phyloP scores from a whole-genome alignment of 1,140 invertebrate species.

The Mya arenaria region DNA sequence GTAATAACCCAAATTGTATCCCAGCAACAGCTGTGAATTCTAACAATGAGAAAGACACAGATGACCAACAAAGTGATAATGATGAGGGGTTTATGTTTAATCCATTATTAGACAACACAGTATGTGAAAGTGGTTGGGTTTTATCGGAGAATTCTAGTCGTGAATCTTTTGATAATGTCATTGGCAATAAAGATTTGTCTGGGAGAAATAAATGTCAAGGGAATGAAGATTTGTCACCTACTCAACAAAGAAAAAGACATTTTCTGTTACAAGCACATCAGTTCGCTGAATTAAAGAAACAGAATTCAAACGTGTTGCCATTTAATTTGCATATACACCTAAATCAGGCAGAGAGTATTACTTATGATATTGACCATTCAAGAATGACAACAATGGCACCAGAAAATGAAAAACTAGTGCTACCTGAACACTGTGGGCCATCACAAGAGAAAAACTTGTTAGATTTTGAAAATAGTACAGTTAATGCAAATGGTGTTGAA shows the following conservation, averaged over 20 bases:
- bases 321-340: conserved; percentile 49
- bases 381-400: too few species aligned
- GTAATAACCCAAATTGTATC: background rate
- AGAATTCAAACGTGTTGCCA: conserved; percentile 22
- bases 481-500: conserved; percentile 14
- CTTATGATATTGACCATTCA: too few species aligned
- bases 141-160: background rate
- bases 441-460: background rate
- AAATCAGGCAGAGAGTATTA: background rate
- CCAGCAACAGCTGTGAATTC: background rate
- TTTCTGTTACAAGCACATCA: conserved; percentile 35
- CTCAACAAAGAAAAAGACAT: conserved; percentile 44
- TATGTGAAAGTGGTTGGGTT: too few species aligned
- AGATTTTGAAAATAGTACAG: background rate
- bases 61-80: background rate
- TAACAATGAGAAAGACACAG: background rate
- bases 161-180: background rate
- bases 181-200: background rate
- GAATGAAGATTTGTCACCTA: background rate
- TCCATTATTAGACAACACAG: conserved; percentile 6
- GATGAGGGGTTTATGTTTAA: conserved; percentile 6
- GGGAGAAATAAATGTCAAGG: background rate
- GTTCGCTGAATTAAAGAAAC: conserved; percentile 50
- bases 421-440: background rate
- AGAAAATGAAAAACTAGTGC: too few species aligned